Conservation (phyloP, 2,113 vertebrate genomes). For the Brachyistius frenatus region DNA sequence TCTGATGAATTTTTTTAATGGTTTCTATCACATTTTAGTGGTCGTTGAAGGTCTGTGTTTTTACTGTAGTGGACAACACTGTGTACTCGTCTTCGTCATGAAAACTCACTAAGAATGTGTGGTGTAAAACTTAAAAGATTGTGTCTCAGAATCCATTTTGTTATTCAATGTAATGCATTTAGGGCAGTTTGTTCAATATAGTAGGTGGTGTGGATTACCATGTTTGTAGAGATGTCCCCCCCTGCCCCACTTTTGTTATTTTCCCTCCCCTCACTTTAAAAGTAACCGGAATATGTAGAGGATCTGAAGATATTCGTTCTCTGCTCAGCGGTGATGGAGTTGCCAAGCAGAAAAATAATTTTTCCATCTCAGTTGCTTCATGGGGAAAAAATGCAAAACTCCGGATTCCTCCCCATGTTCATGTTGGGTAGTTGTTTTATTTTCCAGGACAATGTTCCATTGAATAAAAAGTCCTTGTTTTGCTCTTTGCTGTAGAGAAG, state of each 20-base stretch:
- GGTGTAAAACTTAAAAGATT: slow-evolving; percentile 69
- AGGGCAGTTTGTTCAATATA: slow-evolving; percentile 62
- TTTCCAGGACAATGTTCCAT: slow-evolving; percentile 76
- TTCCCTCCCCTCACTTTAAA: slow-evolving; percentile 40
- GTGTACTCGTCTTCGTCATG: slow-evolving; percentile 76
- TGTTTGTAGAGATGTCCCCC: slow-evolving; percentile 58
- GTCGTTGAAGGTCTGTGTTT: slow-evolving; percentile 77
- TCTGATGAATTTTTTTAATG: slow-evolving; percentile 60
- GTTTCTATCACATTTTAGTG: slow-evolving; percentile 77
- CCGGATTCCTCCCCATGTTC: slow-evolving; percentile 74
- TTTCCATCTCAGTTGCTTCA: slow-evolving; percentile 79
- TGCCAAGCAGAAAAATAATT: slow-evolving; percentile 73
- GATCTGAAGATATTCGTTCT: slow-evolving; percentile 63
- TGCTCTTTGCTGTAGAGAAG: slow-evolving; percentile 81
- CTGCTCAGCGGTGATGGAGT: slow-evolving; percentile 60
- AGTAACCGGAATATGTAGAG: slow-evolving; percentile 63
- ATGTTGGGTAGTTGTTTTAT: slow-evolving; percentile 73
- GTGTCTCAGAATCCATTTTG: slow-evolving; percentile 68
- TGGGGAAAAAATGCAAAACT: slow-evolving; percentile 81
- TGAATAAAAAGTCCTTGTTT: slow-evolving; percentile 72
- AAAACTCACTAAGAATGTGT: slow-evolving; percentile 76
- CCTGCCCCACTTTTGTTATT: not conserved
- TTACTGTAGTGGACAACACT: slow-evolving; percentile 80
- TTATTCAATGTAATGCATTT: slow-evolving; percentile 67
- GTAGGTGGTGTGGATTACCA: slow-evolving; percentile 67